Evolutionary conservation across 2,113 vertebrate genomes (phyloP), one percentile per base, ranked within the genome.

Genomic region (Scopus umbretta): DNA sequence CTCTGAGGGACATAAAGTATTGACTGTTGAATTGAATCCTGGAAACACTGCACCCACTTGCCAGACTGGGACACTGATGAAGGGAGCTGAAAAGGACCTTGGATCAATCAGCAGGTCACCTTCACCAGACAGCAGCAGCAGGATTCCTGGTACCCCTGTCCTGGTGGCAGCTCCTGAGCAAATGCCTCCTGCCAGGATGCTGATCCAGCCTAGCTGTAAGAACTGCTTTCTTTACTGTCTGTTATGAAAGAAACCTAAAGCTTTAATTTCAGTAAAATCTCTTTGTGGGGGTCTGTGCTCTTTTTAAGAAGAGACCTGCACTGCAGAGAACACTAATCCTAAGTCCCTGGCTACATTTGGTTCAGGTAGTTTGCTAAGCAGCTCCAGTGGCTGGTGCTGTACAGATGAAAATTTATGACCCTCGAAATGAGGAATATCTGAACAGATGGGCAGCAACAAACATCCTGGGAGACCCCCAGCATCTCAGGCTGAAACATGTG

Each of bases 271-370:
- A 52, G 22, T 26, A 21, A 67, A 75, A 49, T 20, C 71, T 47
- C 42, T 42, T 45, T 22, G 45, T 52, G 82, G 26, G 38, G 12
- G 7, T 61, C 34, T 38, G n/a, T 26, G 40, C 15, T 79, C 23
- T n/a, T 67, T 45, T 27, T 53, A 40, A 55, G 82, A 56, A 58
- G 25, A 70, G 16, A 56, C 12, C 30, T 76, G 32, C 53, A 78
- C 1, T 66, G 67, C 36, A 73, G 55, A 13, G 26, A 86, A 22
- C 80, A 1, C 30, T 30, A 29, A 81, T 32, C 82, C 80, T 3
- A 43, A 76, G 3, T 74, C 11, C n/a, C 66, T 40, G 72, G 55
- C 55, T 55, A 10, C 22, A 5, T 32, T 34, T 0, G 0, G 7
- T 29, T 86, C 56, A 19, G 32, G 56, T 7, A 36, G 45, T 26